Conservation (phyloP, 2,888 invertebrate species). For the Sphecodes monilicornis region DNA sequence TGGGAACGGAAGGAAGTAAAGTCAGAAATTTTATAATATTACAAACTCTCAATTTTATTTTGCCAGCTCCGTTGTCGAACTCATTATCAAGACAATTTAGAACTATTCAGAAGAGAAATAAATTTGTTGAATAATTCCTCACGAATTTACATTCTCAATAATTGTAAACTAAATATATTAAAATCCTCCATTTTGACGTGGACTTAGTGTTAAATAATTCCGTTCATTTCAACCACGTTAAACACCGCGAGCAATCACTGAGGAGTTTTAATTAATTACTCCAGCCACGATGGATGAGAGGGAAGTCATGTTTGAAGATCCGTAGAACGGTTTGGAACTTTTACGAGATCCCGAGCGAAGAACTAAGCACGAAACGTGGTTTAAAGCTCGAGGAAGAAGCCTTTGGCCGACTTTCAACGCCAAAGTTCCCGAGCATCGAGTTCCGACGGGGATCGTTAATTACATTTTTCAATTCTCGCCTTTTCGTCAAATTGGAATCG, state of each 20-base stretch:
- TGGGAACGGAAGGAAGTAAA: background rate
- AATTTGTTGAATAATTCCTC: too few species aligned
- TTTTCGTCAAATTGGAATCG: background rate
- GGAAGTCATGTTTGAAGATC: background rate
- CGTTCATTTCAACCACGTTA: background rate
- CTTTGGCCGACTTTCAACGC: background rate
- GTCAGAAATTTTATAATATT: background rate
- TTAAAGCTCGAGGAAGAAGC: background rate
- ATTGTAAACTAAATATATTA: too few species aligned
- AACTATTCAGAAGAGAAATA: too few species aligned
- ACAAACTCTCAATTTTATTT: background rate
- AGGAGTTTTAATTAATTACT: background rate
- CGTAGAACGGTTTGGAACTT: background rate
- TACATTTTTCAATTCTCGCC: conserved; percentile 20
- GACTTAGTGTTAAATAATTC: too few species aligned
- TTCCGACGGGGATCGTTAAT: background rate
- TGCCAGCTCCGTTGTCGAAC: background rate
- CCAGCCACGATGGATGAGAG: background rate
- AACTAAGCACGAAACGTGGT: background rate
- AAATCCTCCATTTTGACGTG: too few species aligned
- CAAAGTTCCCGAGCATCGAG: background rate
- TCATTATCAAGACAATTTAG: background rate
- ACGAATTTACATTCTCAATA: too few species aligned
- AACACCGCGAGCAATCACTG: background rate
- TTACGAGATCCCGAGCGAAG: background rate